A percentile compares a stretch with the other conserved stretches of the same genome.
Conservation (phyloP, 2,113 vertebrate genomes). For the Oreochromis spilurus region DNA sequence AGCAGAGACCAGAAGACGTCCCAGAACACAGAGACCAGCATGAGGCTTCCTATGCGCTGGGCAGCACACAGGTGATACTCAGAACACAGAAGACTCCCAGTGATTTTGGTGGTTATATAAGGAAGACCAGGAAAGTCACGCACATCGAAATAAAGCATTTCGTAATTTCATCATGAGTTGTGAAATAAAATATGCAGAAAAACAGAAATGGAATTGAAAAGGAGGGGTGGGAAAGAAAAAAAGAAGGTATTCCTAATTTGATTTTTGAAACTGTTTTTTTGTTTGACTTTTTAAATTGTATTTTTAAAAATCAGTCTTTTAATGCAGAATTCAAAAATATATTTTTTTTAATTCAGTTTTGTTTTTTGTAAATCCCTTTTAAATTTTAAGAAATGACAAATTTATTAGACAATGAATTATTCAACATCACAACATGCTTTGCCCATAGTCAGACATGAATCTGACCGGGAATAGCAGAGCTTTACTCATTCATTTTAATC, state of each 20-base stretch:
- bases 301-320: not conserved
- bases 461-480: not conserved
- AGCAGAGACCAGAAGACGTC: not conserved
- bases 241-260: not conserved
- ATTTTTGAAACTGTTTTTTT: not conserved
- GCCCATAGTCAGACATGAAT: not conserved
- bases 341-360: not conserved
- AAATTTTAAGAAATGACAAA: not conserved
- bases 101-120: not conserved
- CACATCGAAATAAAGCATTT: not conserved
- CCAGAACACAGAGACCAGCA: not conserved
- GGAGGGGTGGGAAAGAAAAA: not conserved
- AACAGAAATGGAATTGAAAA: not conserved
- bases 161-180: not conserved
- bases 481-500: not conserved
- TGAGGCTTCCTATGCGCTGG: constrained; percentile 24
- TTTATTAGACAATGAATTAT: not conserved
- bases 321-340: not conserved
- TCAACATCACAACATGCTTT: not conserved
- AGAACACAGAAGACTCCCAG: not conserved
- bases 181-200: not conserved
- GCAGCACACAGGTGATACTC: constrained; percentile 14
- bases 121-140: not conserved
- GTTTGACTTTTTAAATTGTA: not conserved
- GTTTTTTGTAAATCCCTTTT: not conserved